These are phyloP conservation scores for Drosophila anomelani DNA, from an alignment of 2,888 invertebrate genomes.

Conservation along the genomic window DNA sequence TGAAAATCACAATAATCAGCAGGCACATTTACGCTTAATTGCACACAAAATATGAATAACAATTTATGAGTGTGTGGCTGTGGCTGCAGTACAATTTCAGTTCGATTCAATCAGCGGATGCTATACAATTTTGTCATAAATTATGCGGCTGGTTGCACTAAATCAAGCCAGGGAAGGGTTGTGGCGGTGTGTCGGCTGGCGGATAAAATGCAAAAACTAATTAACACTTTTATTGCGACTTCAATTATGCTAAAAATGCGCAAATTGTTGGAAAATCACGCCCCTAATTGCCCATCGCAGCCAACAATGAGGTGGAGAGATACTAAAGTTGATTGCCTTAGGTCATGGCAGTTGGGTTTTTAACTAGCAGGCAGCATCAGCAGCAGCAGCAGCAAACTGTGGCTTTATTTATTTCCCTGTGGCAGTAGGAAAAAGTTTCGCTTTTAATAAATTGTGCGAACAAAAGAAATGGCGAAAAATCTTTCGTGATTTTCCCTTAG, in stretches of 20 bases:
- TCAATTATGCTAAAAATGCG: conserved; percentile 77
- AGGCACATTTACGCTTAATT: conserved; percentile 34
- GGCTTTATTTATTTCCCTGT: conserved; percentile 58
- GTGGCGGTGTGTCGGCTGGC: neutral
- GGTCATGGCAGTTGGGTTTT: conserved; percentile 74
- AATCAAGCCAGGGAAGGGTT: conserved; percentile 57
- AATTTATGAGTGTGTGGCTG: conserved; percentile 28
- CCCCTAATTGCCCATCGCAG: conserved; percentile 75
- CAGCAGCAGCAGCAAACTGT: conserved; percentile 18
- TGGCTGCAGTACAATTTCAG: conserved; percentile 43
- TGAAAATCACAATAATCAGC: conserved; percentile 38
- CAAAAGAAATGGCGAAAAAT: conserved; percentile 38
- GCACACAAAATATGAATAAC: conserved; percentile 38
- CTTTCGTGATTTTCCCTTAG: conserved; percentile 44
- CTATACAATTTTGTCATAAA: conserved; percentile 73
- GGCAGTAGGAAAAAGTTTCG: conserved; percentile 61
- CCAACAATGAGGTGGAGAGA: conserved; percentile 52
- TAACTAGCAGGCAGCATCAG: conserved; percentile 9
- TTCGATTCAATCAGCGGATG: conserved; percentile 62
- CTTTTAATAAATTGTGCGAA: conserved; percentile 71
- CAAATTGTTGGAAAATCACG: conserved; percentile 76
- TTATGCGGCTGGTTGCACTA: conserved; percentile 71
- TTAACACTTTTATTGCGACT: conserved; percentile 78
- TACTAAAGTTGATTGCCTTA: conserved; percentile 49
- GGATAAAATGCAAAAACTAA: conserved; percentile 72